Percentiles rank a stretch among this genome's conserved stretches.
These are phyloP conservation scores for Porites australiensis DNA, from an alignment of 64 coral and sea anemone genomes.

Conservation along the genomic window DNA sequence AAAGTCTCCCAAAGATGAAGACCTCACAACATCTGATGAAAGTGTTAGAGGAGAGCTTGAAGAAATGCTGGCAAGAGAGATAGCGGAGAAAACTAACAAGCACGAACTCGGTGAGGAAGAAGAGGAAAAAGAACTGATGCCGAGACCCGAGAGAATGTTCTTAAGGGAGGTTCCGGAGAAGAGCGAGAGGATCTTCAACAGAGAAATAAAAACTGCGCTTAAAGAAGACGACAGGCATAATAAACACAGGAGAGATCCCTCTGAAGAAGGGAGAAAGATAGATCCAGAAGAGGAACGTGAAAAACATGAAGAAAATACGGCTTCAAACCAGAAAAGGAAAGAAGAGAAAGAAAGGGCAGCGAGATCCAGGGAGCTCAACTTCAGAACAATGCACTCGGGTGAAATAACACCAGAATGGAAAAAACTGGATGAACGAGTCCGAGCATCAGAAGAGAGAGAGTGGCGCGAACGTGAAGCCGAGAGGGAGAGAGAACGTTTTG, in stretches of 20 bases:
- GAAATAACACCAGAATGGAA: slow-evolving; percentile 7
- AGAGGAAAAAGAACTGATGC: neutral
- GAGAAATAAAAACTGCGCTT: neutral
- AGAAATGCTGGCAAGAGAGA: neutral
- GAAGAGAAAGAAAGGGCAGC: neutral
- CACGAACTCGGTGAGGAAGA: neutral
- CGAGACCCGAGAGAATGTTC: neutral
- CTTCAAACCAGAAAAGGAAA: neutral
- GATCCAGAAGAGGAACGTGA: neutral
- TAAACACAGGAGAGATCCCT: neutral
- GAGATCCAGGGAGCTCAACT: neutral
- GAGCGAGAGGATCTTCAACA: neutral
- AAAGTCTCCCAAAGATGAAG: neutral
- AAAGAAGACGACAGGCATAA: neutral
- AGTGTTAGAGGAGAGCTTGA: neutral
- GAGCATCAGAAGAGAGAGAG: neutral
- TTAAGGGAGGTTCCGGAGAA: neutral
- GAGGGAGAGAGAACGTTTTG: slow-evolving; percentile 18
- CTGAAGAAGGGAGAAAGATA: neutral
- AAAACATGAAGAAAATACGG: neutral
- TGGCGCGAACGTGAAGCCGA: slow-evolving; percentile 29
- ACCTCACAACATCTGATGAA: neutral
- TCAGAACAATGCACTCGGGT: neutral
- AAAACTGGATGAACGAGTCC: neutral
- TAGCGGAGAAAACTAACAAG: neutral